These are phyloP conservation scores for Catamblyrhynchus diadema DNA, from an alignment of 2,797 vertebrate genomes.

Conservation along the genomic window DNA sequence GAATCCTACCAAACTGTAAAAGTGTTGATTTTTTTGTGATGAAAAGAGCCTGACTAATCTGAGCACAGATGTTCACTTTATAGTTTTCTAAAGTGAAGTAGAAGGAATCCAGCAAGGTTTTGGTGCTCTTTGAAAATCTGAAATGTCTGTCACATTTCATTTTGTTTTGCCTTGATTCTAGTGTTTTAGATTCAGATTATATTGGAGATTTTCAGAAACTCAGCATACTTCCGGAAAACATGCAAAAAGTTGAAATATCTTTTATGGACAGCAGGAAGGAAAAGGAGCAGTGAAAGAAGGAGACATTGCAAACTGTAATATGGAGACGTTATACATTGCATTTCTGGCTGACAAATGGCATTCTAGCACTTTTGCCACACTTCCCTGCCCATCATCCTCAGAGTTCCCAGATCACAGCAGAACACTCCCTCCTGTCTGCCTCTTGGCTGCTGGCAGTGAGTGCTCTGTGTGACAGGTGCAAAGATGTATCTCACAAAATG, in stretches of 20 bases:
- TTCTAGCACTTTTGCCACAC: background rate
- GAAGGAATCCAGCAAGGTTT: background rate
- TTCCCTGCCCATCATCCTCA: background rate
- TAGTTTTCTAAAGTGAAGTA: background rate
- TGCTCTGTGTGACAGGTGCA: background rate
- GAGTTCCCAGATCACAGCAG: background rate
- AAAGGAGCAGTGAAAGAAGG: background rate
- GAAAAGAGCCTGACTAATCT: background rate
- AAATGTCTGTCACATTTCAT: background rate
- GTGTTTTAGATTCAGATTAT: background rate
- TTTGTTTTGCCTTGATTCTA: background rate
- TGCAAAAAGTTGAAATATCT: background rate
- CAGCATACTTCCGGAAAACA: accelerated
- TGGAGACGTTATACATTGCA: background rate
- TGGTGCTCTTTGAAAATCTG: background rate
- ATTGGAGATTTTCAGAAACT: background rate
- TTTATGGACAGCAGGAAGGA: background rate
- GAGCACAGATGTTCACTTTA: background rate
- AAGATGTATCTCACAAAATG: background rate
- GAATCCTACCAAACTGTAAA: background rate
- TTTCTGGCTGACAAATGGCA: background rate
- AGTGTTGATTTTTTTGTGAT: background rate
- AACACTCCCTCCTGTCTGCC: background rate
- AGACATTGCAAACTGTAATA: background rate
- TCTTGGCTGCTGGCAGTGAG: background rate